Conservation (phyloP, 1,140 invertebrate genomes). For the Dufourea novaeangliae region DNA sequence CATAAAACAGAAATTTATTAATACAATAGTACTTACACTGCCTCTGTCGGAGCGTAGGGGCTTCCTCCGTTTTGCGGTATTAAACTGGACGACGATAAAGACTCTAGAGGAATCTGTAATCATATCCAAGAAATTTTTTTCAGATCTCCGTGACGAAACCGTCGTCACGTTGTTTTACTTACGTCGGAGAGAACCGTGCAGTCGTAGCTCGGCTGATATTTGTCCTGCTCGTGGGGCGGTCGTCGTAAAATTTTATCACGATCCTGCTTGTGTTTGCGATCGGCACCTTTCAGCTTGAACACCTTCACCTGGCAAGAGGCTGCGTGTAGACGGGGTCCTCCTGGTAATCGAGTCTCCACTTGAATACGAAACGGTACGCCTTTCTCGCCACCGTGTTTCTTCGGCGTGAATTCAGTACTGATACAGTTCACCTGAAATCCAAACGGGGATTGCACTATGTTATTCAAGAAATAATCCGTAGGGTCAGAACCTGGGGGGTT, state of each 20-base stretch:
- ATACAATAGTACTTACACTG: constrained; percentile 66
- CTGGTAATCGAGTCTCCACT: constrained; percentile 87
- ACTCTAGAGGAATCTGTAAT: constrained; percentile 80
- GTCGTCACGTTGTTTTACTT: constrained; percentile 72
- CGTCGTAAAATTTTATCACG: constrained; percentile 96
- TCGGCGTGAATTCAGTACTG: constrained; percentile 98
- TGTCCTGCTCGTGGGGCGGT: constrained; percentile 93
- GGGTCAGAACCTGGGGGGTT: too few relatives aligned
- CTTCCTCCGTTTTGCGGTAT: constrained; percentile 71
- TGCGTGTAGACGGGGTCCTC: constrained; percentile 87
- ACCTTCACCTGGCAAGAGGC: constrained; percentile 98
- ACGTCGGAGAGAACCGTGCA: constrained; percentile 96
- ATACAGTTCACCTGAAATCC: constrained; percentile 94
- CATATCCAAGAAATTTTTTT: background rate
- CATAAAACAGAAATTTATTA: too few relatives aligned
- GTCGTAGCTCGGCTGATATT: constrained; percentile 97
- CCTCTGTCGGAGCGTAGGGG: constrained; percentile 70
- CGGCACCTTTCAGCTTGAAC: constrained; percentile 96
- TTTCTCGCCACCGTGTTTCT: constrained; percentile 98
- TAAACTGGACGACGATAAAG: constrained; percentile 70
- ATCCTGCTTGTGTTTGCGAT: constrained; percentile 98
- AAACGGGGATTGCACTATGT: background rate
- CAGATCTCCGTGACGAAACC: too few relatives aligned
- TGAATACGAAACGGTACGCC: constrained; percentile 98
- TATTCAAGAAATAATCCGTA: background rate